These are phyloP conservation scores for Proisotoma minuta DNA, from an alignment of 2,888 invertebrate genomes.

Conservation along the genomic window DNA sequence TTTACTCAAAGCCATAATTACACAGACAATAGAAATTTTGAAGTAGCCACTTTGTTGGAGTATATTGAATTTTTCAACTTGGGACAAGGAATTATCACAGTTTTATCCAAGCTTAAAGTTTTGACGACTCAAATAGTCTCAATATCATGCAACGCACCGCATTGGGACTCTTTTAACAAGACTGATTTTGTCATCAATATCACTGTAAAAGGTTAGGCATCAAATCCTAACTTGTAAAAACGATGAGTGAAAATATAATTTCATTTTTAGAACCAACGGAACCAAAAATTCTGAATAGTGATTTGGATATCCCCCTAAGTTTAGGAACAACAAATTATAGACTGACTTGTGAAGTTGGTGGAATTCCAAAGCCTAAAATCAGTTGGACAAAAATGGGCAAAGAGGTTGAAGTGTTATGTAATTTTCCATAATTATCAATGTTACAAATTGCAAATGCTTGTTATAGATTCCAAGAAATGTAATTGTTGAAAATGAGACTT, in stretches of 20 bases:
- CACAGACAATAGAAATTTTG: background rate
- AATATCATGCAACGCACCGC: conserved; percentile 8
- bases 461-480: conserved; percentile 6
- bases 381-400: background rate
- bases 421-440: background rate
- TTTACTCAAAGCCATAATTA: background rate
- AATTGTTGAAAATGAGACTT: background rate
- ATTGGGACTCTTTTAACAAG: conserved; percentile 12
- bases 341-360: background rate
- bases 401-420: background rate
- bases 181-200: background rate
- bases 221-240: background rate
- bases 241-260: background rate
- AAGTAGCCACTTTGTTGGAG: background rate
- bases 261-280: background rate
- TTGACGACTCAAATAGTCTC: background rate
- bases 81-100: background rate
- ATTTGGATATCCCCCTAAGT: background rate
- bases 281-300: background rate
- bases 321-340: background rate
- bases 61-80: background rate
- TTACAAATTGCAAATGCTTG: too few relatives aligned
- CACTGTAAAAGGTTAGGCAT: background rate
- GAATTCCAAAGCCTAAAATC: background rate
- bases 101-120: background rate